Evolutionary conservation across 2,797 vertebrate genomes (phyloP).

Genomic region (Calcarius lapponicus): DNA sequence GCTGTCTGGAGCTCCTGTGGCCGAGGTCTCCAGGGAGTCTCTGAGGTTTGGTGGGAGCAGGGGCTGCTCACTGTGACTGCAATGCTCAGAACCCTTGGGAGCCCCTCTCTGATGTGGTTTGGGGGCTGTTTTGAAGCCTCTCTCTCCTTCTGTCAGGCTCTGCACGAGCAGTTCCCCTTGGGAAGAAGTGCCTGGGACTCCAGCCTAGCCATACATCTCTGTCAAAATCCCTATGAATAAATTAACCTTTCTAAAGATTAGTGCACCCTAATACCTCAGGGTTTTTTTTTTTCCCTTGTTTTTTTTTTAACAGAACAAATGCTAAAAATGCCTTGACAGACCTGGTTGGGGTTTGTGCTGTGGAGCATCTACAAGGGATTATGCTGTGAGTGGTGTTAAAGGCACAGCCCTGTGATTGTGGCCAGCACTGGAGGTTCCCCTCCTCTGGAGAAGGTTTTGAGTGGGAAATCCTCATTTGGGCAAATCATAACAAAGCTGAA

Average conservation of each 20-base stretch:
- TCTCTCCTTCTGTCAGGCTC: constrained; percentile 71
- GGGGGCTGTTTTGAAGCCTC: constrained; percentile 82
- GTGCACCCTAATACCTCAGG: constrained; percentile 97
- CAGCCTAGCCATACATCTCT: constrained; percentile 92
- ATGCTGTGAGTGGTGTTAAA: constrained; percentile 7
- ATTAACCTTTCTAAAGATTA: constrained; percentile 99
- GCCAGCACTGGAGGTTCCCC: neutral
- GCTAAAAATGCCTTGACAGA: constrained; percentile 86
- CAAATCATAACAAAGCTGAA: neutral
- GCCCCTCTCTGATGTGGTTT: neutral
- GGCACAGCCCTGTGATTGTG: constrained; percentile 63
- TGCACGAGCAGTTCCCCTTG: constrained; percentile 72
- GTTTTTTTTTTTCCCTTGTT: constrained; percentile 65
- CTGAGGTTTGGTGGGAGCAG: neutral
- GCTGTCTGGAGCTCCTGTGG: neutral
- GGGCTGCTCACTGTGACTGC: neutral
- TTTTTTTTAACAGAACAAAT: constrained; percentile 86
- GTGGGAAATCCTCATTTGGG: neutral
- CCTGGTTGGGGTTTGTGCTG: constrained; percentile 74
- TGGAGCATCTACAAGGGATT: constrained; percentile 45
- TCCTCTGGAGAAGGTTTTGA: neutral
- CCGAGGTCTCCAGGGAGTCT: fast-evolving
- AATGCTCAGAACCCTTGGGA: neutral
- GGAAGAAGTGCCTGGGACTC: constrained; percentile 89
- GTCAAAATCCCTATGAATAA: constrained; percentile 99